These are phyloP conservation scores for Plecturocebus donacophilus DNA, from an alignment of 2,113 vertebrate genomes.

Conservation along the genomic window DNA sequence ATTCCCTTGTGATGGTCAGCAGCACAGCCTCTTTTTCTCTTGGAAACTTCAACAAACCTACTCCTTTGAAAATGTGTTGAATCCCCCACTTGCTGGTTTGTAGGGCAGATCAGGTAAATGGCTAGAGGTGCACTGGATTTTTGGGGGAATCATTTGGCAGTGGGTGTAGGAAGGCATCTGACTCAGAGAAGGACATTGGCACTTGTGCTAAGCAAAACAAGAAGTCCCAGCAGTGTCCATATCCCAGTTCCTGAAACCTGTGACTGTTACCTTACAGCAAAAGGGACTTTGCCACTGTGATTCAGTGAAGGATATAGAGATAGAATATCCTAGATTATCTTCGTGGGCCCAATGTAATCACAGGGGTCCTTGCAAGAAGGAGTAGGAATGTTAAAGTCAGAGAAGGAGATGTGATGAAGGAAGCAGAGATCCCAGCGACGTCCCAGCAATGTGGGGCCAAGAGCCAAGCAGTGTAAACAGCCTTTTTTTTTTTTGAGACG, in stretches of 20 bases:
- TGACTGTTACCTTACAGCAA: neutral
- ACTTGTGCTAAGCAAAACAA: neutral
- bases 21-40: neutral
- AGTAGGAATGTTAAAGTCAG: neutral
- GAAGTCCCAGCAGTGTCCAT: neutral
- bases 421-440: neutral
- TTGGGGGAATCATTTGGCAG: neutral
- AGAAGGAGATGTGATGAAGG: neutral
- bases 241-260: neutral
- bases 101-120: neutral
- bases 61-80: neutral
- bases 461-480: neutral
- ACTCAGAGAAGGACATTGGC: neutral
- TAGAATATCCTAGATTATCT: neutral
- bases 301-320: neutral
- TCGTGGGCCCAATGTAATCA: neutral
- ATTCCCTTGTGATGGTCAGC: constrained; percentile 4
- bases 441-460: fast-evolving
- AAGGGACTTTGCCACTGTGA: neutral
- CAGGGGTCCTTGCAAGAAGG: neutral
- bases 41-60: constrained; percentile 12
- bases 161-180: neutral
- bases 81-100: neutral
- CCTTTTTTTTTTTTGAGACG: too few relatives aligned
- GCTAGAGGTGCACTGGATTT: neutral